Base-by-base conservation (phyloP, 2,113 vertebrate species). In the Phyllostomus hastatus region DNA sequence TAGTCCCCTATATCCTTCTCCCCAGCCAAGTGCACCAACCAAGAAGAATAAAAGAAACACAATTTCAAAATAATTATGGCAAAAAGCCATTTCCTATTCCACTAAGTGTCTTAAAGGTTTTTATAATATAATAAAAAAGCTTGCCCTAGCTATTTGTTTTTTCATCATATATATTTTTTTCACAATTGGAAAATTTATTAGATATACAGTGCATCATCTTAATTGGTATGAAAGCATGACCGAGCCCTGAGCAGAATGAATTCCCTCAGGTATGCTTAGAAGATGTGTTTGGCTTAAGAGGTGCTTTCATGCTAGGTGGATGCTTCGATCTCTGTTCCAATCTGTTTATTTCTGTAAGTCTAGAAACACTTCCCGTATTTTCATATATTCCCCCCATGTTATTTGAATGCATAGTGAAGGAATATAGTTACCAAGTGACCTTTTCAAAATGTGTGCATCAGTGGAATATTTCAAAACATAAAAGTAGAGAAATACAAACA, bases 101-200 rank as follows among this genome's bases (percentile, higher is more conserved):
- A 84, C 57, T 7, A 81, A 91, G 11, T 57, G 84, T 93, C 96
- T 97, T 97, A 97, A 97, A 97, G 85, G 57, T 76, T 95, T 97
- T 91, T 80, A 48, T 93, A 86, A 91, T 66, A 78, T 52, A 95
- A 88, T 93, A 89, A 88, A 92, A 94, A 92, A 73, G 50, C 46
- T 67, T 69, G 82, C 94, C 91, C 70, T 82, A 66, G 94, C 82
- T 85, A 97, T 91, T 96, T 88, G 38, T 69, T 97, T 94, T 96
- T 97, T 92, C 64, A 67, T 76, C 97, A 59, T 84, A 61, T 94
- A 26, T 89, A 48, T 97, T 97, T 95, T 95, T 82, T 93, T 94
- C 57, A 91, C 97, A 98, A 97, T 52, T 97, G 93, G 78, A 96
- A 98, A 97, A 92, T 84, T 73, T 94, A 97, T 98, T 97, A 96